Evolutionary conservation across 2,888 invertebrate genomes (phyloP), one percentile per base, ranked within the genome.

Genomic region (Ceriagrion tenellum): DNA sequence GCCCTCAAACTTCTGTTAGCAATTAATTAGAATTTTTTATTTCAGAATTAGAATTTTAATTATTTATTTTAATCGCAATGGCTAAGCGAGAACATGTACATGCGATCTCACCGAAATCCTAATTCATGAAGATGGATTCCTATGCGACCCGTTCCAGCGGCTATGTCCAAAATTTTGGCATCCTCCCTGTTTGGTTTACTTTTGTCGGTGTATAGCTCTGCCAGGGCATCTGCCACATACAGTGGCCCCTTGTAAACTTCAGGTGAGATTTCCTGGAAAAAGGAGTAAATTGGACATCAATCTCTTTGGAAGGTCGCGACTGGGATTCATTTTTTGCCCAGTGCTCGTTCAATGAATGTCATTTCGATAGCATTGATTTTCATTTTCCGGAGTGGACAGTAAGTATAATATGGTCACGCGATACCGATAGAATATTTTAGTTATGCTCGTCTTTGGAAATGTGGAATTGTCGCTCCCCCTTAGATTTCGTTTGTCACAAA

Each of bases 91-190:
- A 47, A 47, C 2, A 47, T 47, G 47, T 8, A 8, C 47, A 47
- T 4, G 47, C 47, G 47, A 47, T 4, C 95, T 95, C 88, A 95
- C 95, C 89, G 74, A 56, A 95, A 95, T 26, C 95, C 95, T 81
- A 95, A 55, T 40, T 69, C 26, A 56, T 93, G 55, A 20, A 95
- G 95, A 55, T 40, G 47, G 0, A 95, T 47, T 88, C 96, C 96
- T 30, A 96, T 96, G 95, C 96, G 96, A 13, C 96, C 96, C 0
- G 96, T 96, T 47, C 96, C 96, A 30, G 96, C 96, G 0, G 96
- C 96, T 3, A 96, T 96, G 95, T 97, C 96, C 2, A 97, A 95
- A 47, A 97, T 95, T 89, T 96, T 96, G 8, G 96, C 96, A 26
- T 95, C 95, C 74, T 40, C 55, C 40, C 95, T 56, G 12, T 95